A percentile compares a stretch with the other conserved stretches of the same genome.
Evolutionary conservation across 2,888 invertebrate genomes (phyloP).

Genomic region (Euclidia mi): DNA sequence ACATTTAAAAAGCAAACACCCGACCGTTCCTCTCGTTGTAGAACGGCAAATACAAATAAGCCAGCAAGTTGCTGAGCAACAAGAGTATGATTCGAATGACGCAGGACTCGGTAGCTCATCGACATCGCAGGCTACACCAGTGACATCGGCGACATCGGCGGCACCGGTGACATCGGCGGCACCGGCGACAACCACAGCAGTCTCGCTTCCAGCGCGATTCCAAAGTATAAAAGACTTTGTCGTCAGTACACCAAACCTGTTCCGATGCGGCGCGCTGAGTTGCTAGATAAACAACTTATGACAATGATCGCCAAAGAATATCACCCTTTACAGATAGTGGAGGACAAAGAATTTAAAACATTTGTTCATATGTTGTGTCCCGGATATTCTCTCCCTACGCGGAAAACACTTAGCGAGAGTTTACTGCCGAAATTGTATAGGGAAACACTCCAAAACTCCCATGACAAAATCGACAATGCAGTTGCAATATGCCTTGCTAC

Average conservation of each 20-base stretch:
- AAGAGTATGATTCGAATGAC: not conserved
- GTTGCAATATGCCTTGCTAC: slow-evolving; percentile 30
- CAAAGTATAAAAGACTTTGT: not conserved
- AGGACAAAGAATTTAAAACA: not conserved
- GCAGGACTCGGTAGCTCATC: not conserved
- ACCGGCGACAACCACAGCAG: too few relatives aligned
- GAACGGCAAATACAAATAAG: slow-evolving; percentile 1
- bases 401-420: not conserved
- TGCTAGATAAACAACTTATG: slow-evolving; percentile 22
- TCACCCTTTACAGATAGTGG: slow-evolving; percentile 29
- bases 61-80: not conserved
- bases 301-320: slow-evolving; percentile 22
- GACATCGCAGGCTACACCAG: not conserved
- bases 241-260: slow-evolving; percentile 8
- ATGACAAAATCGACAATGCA: not conserved
- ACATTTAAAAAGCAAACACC: slow-evolving; percentile 1
- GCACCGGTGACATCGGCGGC: too few relatives aligned
- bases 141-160: too few relatives aligned
- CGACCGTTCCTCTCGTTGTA: not conserved
- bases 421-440: not conserved
- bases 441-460: not conserved
- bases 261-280: not conserved
- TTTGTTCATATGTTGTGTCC: not conserved
- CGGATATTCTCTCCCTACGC: not conserved
- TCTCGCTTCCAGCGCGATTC: not conserved